A percentile compares a stretch with the other conserved stretches of the same genome.
phyloP scores from a whole-genome alignment of 2,797 vertebrate genomes.

The Ceryle rudis region DNA sequence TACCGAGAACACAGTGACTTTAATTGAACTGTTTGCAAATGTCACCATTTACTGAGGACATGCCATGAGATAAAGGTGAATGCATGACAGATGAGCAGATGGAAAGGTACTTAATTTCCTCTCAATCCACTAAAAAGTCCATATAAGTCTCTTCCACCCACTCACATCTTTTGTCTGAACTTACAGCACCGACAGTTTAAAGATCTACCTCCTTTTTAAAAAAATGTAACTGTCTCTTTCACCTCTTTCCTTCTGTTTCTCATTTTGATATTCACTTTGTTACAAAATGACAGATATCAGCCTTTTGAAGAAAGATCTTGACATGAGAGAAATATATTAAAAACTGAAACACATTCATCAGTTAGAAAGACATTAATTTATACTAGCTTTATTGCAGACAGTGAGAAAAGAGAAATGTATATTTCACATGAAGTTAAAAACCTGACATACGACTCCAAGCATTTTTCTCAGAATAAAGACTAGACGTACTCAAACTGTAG shows the following conservation, averaged over 20 bases:
- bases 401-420: neutral
- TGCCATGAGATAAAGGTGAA: conserved; percentile 74
- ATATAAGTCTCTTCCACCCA: neutral
- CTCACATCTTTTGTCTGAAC: neutral
- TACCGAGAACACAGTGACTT: conserved; percentile 48
- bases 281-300: neutral
- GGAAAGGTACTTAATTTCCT: conserved; percentile 70
- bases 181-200: neutral
- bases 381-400: neutral
- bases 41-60: conserved; percentile 64
- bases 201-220: neutral
- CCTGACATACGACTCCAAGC: neutral
- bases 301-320: conserved; percentile 18
- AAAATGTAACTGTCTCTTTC: neutral
- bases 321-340: neutral
- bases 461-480: neutral
- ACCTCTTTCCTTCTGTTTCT: neutral
- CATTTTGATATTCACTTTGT: conserved; percentile 7
- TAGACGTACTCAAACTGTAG: neutral
- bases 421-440: neutral
- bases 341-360: neutral
- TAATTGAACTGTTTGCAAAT: conserved; percentile 71
- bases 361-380: neutral
- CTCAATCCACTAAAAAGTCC: conserved; percentile 40
- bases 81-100: conserved; percentile 65